Evolutionary conservation across 2,113 vertebrate species (phyloP).

Genomic region (Atherinomorus stipes): DNA sequence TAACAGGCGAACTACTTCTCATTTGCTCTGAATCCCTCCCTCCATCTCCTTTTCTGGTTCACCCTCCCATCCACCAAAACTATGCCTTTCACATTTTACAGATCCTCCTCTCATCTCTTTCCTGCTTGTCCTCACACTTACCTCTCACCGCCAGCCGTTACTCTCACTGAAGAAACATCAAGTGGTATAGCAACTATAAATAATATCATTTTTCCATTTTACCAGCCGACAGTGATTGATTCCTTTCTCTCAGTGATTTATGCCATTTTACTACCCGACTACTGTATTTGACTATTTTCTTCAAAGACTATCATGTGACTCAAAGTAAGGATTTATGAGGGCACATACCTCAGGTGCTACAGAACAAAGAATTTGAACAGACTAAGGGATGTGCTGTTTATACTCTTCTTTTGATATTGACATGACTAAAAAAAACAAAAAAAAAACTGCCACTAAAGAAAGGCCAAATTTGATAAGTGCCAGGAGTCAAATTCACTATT

Average conservation of each 20-base stretch:
- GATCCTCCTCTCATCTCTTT: slow-evolving; percentile 59
- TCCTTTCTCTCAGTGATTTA: slow-evolving; percentile 23
- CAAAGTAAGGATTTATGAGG: slow-evolving; percentile 43
- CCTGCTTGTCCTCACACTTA: slow-evolving; percentile 9
- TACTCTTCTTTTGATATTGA: slow-evolving; percentile 49
- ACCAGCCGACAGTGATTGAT: slow-evolving; percentile 5
- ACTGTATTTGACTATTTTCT: slow-evolving; percentile 39
- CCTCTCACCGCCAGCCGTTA: slow-evolving; percentile 24
- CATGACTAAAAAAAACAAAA: slow-evolving; percentile 1
- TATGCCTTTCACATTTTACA: slow-evolving; percentile 54
- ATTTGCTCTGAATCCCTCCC: slow-evolving; percentile 36
- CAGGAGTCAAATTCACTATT: slow-evolving; percentile 59
- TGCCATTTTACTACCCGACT: not conserved
- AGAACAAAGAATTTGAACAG: slow-evolving; percentile 37
- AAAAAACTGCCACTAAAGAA: slow-evolving; percentile 36
- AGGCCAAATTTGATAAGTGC: slow-evolving; percentile 50
- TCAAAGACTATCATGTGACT: slow-evolving; percentile 39
- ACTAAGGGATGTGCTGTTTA: slow-evolving; percentile 34
- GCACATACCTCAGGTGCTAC: slow-evolving; percentile 32
- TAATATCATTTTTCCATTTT: slow-evolving; percentile 9
- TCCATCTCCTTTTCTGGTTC: slow-evolving; percentile 53
- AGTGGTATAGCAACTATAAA: slow-evolving; percentile 14
- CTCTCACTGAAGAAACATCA: slow-evolving; percentile 6
- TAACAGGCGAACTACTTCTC: slow-evolving; percentile 35
- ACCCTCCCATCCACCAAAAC: slow-evolving; percentile 64